Percentiles rank a stretch among this genome's conserved stretches.
These are phyloP conservation scores for Oreochromis mossambicus DNA, from an alignment of 2,797 vertebrate genomes.

Conservation along the genomic window DNA sequence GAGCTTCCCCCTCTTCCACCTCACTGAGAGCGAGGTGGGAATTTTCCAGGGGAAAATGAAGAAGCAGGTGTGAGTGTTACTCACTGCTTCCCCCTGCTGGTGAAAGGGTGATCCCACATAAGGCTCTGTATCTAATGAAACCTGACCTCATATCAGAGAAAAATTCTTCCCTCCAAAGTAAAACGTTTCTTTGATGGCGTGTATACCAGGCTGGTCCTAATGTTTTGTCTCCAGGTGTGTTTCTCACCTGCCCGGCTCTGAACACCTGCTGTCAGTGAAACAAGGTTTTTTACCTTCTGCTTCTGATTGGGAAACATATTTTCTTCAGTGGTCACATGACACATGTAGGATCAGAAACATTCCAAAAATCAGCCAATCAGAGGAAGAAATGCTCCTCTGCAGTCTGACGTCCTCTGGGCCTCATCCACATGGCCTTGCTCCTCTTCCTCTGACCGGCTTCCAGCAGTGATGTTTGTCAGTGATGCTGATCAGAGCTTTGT, in stretches of 20 bases:
- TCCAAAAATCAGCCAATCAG: not conserved
- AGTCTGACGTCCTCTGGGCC: not conserved
- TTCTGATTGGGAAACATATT: too few relatives aligned
- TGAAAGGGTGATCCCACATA: not conserved
- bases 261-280: too few relatives aligned
- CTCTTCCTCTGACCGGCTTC: not conserved
- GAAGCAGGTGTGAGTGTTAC: not conserved
- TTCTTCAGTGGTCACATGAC: too few relatives aligned
- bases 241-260: too few relatives aligned
- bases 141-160: too few relatives aligned
- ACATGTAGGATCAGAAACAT: not conserved
- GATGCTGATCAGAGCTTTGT: not conserved
- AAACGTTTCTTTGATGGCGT: too few relatives aligned
- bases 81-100: not conserved
- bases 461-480: not conserved
- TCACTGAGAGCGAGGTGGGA: not conserved
- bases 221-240: too few relatives aligned
- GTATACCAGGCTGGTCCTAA: too few relatives aligned
- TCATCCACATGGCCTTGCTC: not conserved
- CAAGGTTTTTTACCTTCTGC: too few relatives aligned
- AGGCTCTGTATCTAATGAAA: too few relatives aligned
- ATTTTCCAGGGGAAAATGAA: not conserved
- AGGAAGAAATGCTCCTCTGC: not conserved
- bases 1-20: too few relatives aligned
- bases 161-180: too few relatives aligned